Base-by-base conservation (phyloP, 2,888 invertebrate genomes). In the Mantis religiosa region DNA sequence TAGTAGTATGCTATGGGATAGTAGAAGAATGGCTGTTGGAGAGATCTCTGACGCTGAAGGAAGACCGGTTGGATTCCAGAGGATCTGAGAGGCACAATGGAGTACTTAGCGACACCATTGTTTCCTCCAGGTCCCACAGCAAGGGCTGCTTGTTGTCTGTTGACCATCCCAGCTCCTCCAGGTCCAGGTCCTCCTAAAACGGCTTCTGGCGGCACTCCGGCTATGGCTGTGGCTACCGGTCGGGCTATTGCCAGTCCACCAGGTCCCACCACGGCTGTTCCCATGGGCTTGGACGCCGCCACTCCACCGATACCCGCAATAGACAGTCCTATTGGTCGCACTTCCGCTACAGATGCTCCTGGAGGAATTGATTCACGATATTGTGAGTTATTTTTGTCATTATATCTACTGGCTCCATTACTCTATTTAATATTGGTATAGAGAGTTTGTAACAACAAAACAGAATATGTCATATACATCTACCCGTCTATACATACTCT, bases 211-310 rank as follows among this genome's bases (percentile, higher is more conserved):
- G 95, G 94, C 0, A 97, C 93, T 1, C 97, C 97, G 1, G 97
- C 97, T 81, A 97, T 95, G 9, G 97, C 97, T 0, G 97, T 97
- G 30, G 95, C 97, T 0, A 96, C 94, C 0, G 97, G 97, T 7
- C 95, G 94, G 0, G 97, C 95, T 6, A 97, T 93, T 0, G 97
- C 97, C 14, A 96, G 92, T 0, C 97, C 97, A 83, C 95, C 95
- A 0, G 95, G 94, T 0, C 97, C 97, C 0, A 95, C 95, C 0
- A 97, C 94, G 0, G 97, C 97, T 0, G 96, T 96, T 0, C 95
- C 97, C 84, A 95, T 93, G 0, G 97, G 97, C 90, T 96, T 95
- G 9, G 96, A 95, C 0, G 96, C 95, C 30, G 97, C 97, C 6
- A 97, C 94, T 1, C 97, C 97, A 8, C 95, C 95, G 87, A 94